Base-by-base conservation (phyloP, 2,113 vertebrate species). In the Phrynosoma blainvillii region DNA sequence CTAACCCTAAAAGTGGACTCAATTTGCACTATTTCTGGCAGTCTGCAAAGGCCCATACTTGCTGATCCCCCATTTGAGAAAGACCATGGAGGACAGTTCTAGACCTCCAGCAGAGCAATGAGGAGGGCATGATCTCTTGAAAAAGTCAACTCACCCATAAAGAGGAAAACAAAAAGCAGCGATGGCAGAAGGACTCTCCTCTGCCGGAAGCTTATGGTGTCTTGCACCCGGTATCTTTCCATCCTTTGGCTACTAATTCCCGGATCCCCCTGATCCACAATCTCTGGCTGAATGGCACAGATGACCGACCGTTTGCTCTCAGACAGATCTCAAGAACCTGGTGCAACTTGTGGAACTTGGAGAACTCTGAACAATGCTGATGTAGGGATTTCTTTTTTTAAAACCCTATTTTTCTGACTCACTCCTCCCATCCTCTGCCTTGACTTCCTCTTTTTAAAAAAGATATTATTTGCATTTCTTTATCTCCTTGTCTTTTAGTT, bases 351-450 rank as follows among this genome's bases (percentile, higher is more conserved):
- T 14, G 40, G 23, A 56, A 75, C 1, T 3, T n/a, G 14, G 59
- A 11, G 4, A 36, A 16, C 21, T 6, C 23, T 5, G 7, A 25
- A 36, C 3, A 32, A 3, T 16, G 25, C 42, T 52, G 40, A 27
- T 14, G 12, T 2, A 9, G 5, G 1, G 9, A 2, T 8, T 36
- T 10, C 3, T n/a, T 18, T 5, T 20, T 21, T 13, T 6, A 12
- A n/a, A 30, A 5, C 47, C 47, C 47, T 4, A 6, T 47, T 47
- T 10, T 2, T 52, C 23, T 13, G 0, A 9, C 47, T 8, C 9
- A 70, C 85, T 77, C 11, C 66, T 73, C 85, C 42, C 78, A 36
- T 14, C 56, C 73, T 59, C 78, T 86, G 27, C 2, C 13, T 30
- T 12, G 4, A 56, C 47, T 87, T 87, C 85, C 85, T 73, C 68